Evolutionary conservation across 2,888 invertebrate species (phyloP), one percentile per base, ranked within the genome.

Genomic region (Druceiella hillmani): DNA sequence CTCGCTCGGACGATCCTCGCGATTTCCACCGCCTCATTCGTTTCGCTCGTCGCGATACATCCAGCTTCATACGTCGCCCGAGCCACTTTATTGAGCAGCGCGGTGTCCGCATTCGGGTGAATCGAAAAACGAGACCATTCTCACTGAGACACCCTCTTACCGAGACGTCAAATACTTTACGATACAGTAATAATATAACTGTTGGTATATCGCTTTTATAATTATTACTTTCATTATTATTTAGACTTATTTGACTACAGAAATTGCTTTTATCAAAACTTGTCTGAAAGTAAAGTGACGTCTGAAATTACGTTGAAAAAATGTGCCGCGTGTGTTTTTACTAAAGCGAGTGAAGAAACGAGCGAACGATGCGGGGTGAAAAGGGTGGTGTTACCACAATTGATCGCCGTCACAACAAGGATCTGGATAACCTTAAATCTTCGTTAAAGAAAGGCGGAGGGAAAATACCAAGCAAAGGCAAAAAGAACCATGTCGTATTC

Each of bases 401-500:
- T 52, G 70, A 74, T 59, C 59, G 64, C 55, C 66, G 69, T 51
- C 78, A 78, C 59, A 78, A 78, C 61, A 76, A 78, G 51, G 76
- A 78, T 57, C 64, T 70, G 53, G 74, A 76, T 45, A 76, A 79
- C 57, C 73, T 83, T 52, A 83, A 81, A 56, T 83, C 84, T 17
- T 73, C 87, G 53, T 75, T 89, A 36, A 87, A 88, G 66, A 84
- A 85, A 55, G 76, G 80, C 43, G 83, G 84, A 41, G n/a, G n/a
- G n/a, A n/a, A n/a, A n/a, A n/a, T n/a, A n/a, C 71, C 76, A 38
- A 76, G 71, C 49, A 82, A 81, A 57, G 61, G 72, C 41, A 81
- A 81, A 52, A 85, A 83, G 55, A 79, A 89, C 60, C 79, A 88
- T 38, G 91, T 91, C 14, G 81, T 88, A 35, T 91, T 91, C 57